Evolutionary conservation across 2,113 vertebrate genomes (phyloP).

Genomic region (Strix uralensis): DNA sequence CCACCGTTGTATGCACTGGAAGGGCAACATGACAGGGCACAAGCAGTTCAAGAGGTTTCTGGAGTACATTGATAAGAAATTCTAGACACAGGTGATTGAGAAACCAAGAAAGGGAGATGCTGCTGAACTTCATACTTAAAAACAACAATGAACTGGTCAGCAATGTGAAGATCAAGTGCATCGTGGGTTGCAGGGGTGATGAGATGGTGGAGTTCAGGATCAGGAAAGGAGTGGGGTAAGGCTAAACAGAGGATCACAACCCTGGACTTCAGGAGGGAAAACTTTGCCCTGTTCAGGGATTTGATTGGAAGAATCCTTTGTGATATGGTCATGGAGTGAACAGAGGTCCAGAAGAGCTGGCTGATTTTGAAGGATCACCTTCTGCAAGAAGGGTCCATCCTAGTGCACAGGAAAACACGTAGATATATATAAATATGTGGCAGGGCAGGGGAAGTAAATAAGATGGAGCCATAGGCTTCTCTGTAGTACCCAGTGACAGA

Average conservation of each 20-base stretch:
- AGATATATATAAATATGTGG: background rate
- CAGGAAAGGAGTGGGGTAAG: background rate
- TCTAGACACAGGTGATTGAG: background rate
- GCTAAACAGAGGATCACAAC: background rate
- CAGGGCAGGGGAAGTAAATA: background rate
- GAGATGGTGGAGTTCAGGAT: background rate
- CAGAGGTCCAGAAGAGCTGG: background rate
- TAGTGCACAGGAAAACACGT: accelerated
- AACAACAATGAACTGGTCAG: background rate
- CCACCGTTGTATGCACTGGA: background rate
- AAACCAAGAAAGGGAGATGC: background rate
- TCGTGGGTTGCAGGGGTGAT: background rate
- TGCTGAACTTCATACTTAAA: background rate
- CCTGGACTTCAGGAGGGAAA: background rate
- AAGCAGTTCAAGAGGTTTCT: background rate
- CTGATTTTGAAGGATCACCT: background rate
- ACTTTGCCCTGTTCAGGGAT: background rate
- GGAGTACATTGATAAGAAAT: background rate
- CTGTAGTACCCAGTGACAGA: background rate
- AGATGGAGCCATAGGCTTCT: background rate
- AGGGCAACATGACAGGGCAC: background rate
- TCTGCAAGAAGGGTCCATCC: background rate
- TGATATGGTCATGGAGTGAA: background rate
- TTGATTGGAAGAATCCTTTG: background rate
- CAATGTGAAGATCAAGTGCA: background rate